Base-by-base conservation (phyloP, 1,140 invertebrate genomes). In the Piezodorus guildinii region DNA sequence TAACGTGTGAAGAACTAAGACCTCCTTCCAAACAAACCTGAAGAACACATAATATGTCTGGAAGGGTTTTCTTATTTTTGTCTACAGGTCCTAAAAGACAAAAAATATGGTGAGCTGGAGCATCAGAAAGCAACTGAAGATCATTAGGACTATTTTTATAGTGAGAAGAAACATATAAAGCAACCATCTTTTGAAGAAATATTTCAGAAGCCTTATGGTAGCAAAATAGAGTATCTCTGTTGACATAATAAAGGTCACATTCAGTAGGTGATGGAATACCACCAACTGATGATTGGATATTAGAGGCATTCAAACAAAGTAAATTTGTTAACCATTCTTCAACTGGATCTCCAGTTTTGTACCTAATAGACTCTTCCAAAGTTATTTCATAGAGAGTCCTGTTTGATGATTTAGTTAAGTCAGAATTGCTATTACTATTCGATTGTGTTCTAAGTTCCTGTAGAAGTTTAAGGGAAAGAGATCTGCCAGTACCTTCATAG, bases 111-210 rank as follows among this genome's bases (percentile, higher is more conserved):
- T 99, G 96, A 5, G 94, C 94, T 0, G 96, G 96, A 12, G 96
- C 96, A 80, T 99, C 97, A 14, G 95, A 96, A 77, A 99, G 83
- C 83, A 99, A 88, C 80, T 99, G 96, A 12, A 99, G 78, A 79
- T 99, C 97, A 80, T 99, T 98, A 1, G 97, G 97, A 63, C 88
- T 94, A 76, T 99, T 99, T 84, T 96, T 98, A 73, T 99, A 99
- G 80, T 99, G 96, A 15, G 96, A 98, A 0, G 96, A 84, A 0
- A 98, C 96, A 74, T 94, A 97, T 6, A 99, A 83, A 39, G 90
- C 83, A 65, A 99, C 91, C 0, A 99, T 71, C 69, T 89, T 78
- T 71, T 98, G 93, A 6, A 99, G 78, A 76, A 99, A 99, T 2
- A 83, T 77, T 77, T 99, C 97, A 0, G 96, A 95, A 0, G 92